Percentiles rank a stretch among this genome's conserved stretches.
These are phyloP conservation scores for Amitus sp. DNA, from an alignment of 2,888 invertebrate genomes.

Conservation along the genomic window DNA sequence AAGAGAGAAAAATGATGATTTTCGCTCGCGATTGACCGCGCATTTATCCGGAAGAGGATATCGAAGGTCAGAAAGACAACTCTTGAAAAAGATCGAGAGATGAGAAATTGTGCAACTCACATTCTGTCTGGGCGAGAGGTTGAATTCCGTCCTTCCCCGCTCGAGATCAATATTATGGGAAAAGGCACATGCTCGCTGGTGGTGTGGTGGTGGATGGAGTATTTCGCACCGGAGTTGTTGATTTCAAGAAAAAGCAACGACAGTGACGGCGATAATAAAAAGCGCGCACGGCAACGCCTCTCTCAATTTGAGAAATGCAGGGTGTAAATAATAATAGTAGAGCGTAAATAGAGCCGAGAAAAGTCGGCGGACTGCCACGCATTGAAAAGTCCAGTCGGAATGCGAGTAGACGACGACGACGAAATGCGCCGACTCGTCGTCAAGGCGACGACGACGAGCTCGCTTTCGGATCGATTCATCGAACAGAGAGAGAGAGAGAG, in stretches of 20 bases:
- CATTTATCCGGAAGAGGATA: too few species aligned
- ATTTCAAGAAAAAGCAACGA: constrained; percentile 6
- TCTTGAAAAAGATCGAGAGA: too few species aligned
- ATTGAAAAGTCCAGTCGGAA: constrained; percentile 36
- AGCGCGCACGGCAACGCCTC: constrained; percentile 37
- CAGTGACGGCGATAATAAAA: constrained; percentile 5
- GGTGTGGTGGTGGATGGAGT: too few species aligned
- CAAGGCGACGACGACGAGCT: constrained; percentile 84
- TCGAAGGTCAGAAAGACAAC: too few species aligned
- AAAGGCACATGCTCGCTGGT: constrained; percentile 58
- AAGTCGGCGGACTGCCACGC: constrained; percentile 45
- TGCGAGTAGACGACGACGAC: constrained; percentile 44
- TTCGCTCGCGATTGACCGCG: too few species aligned
- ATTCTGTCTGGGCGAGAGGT: constrained; percentile 24
- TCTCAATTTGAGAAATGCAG: constrained; percentile 9
- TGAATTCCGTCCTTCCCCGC: constrained; percentile 49
- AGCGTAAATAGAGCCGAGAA: constrained; percentile 46
- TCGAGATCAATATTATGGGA: constrained; percentile 58
- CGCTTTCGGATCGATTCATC: constrained; percentile 64
- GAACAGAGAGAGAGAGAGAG: too few species aligned
- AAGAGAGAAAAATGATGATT: too few species aligned
- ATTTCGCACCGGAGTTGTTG: constrained; percentile 26
- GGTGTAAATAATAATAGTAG: constrained; percentile 21
- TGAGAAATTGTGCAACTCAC: constrained; percentile 17
- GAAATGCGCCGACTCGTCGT: constrained; percentile 65